Percentiles rank a stretch among this genome's conserved stretches.
Conservation (phyloP, 2,888 invertebrate genomes). For the Tipula helvola region DNA sequence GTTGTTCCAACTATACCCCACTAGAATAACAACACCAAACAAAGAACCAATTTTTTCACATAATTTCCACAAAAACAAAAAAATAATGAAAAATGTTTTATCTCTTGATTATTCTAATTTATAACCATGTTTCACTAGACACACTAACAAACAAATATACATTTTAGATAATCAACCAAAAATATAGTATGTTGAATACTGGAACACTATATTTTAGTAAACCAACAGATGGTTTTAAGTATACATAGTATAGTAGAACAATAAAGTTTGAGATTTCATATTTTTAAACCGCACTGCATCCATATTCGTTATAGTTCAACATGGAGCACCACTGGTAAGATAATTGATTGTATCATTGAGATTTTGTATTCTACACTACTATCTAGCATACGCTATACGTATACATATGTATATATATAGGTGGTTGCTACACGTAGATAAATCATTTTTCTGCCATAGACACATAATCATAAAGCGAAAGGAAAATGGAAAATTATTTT, state of each 20-base stretch:
- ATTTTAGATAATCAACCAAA: neutral
- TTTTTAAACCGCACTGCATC: neutral
- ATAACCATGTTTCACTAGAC: neutral
- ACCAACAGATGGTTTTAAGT: neutral
- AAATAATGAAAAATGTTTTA: neutral
- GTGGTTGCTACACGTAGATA: neutral
- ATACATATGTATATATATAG: neutral
- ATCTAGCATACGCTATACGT: neutral
- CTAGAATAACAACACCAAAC: neutral
- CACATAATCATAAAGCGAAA: neutral
- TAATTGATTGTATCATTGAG: neutral
- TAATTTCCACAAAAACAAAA: neutral
- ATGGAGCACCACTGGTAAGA: neutral
- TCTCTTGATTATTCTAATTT: conserved; percentile 4
- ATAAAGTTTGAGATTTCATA: neutral
- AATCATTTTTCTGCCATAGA: neutral
- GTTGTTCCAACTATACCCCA: neutral
- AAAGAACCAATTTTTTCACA: neutral
- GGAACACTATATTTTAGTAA: neutral
- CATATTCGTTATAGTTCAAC: no score
- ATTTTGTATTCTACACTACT: neutral
- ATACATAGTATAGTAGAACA: neutral
- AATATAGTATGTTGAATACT: neutral
- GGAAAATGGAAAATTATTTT: neutral
- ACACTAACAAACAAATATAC: neutral